Evolutionary conservation across 2,113 vertebrate species (phyloP), one percentile per base, ranked within the genome.

Genomic region (Leptobrachium ailaonicum): DNA sequence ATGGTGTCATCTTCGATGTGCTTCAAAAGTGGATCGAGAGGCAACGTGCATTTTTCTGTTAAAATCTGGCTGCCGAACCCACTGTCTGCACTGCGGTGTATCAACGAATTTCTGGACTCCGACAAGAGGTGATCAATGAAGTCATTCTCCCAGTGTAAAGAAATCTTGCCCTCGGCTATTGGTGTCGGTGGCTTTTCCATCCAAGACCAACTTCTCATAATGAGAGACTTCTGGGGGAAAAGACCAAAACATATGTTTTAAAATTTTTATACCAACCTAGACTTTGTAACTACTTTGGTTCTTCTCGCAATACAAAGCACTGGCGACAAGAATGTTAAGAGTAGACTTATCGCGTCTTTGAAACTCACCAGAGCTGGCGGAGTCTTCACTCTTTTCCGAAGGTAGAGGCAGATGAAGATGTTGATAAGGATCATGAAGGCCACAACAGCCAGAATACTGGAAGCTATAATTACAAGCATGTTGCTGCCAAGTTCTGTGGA

Each of bases 351-450:
- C 8, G 8, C 8, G 8, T 50, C 1, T 50, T 5, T 50, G 56
- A 54, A 45, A 83, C 93, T 93, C 76, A 94, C 93, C 92, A 94
- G 85, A 20, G 84, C 87, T 0, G 83, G 13, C 0, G 93, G 92
- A 0, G 89, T 84, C 83, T 81, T 88, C 69, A 83, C 0, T 0
- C 83, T 82, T 45, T 44, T 88, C 79, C 71, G 88, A 2, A 90
- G 0, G 1, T 92, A 92, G 4, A 64, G 11, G 1, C 63, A 75
- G 0, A 84, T 79, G 77, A 79, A 72, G 42, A 90, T 69, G 73
- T 9, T 63, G 11, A 75, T 83, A 81, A 91, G 76, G 7, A 76
- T 43, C 0, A 83, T 74, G 2, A 84, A 9, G n/a, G 86, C 0
- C 2, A 85, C 0, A 40, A 90, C 2, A 3, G 40, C 3, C 3